Percentiles rank a stretch among this genome's conserved stretches.
Conservation (phyloP, 2,888 invertebrate genomes). For the Cryptocephalus moraei region DNA sequence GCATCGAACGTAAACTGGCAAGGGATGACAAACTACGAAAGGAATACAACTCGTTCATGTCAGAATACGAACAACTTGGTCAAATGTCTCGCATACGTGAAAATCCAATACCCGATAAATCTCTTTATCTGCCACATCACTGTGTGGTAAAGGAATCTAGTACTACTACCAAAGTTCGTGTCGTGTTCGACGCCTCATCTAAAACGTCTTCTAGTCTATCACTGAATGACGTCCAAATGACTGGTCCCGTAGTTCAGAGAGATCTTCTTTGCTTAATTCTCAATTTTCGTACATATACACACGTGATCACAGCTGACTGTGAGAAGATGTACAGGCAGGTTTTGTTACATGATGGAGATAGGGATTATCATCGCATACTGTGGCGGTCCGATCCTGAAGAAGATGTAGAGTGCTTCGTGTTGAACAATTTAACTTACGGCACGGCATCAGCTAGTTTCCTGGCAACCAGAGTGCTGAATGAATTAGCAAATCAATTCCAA, state of each 20-base stretch:
- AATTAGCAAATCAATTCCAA: not conserved
- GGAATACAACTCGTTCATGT: no score
- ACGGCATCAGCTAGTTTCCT: conserved; percentile 4
- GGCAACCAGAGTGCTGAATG: no score
- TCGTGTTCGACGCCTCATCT: conserved; percentile 5
- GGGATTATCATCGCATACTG: conserved; percentile 5
- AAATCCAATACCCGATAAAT: no score
- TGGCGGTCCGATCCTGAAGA: conserved; percentile 4
- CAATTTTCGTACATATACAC: conserved; percentile 4
- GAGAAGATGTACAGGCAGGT: conserved; percentile 9
- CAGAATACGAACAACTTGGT: no score
- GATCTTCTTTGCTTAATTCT: no score
- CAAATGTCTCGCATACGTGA: no score
- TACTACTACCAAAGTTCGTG: conserved; percentile 9
- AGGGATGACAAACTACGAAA: no score
- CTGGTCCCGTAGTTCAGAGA: conserved; percentile 9
- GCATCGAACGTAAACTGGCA: no score
- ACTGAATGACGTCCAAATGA: conserved; percentile 8
- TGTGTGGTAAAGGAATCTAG: no score
- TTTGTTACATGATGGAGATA: conserved; percentile 2
- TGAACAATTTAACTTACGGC: conserved; percentile 8
- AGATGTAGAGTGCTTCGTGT: conserved; percentile 1
- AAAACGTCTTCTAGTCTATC: conserved; percentile 8
- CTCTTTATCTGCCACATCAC: no score
- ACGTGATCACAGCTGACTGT: conserved; percentile 4